phyloP scores from a whole-genome alignment of 2,113 vertebrate species.

The Phyllostomus hastatus region DNA sequence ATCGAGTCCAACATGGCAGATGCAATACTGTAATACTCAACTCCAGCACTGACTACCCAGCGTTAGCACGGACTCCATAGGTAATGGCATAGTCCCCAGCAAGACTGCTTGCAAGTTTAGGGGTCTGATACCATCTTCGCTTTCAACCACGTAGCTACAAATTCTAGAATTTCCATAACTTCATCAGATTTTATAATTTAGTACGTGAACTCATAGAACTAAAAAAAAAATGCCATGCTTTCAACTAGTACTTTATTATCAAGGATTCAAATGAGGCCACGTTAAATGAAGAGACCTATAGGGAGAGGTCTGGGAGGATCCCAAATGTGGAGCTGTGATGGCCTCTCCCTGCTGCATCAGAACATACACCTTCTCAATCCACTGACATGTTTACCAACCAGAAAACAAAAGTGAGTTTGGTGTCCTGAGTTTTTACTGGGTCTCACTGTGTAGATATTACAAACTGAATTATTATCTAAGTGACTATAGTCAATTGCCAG shows the following conservation, averaged over 20 bases:
- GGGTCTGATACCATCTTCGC: not conserved
- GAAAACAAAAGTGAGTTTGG: not conserved
- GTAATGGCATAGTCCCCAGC: not conserved
- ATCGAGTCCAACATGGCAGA: not conserved
- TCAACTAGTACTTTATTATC: not conserved
- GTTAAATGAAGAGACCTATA: not conserved
- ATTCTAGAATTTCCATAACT: not conserved
- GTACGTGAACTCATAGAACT: not conserved
- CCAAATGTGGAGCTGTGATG: not conserved
- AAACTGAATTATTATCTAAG: not conserved
- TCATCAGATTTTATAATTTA: not conserved
- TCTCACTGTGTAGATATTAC: not conserved
- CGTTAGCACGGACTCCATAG: not conserved
- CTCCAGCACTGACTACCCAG: not conserved
- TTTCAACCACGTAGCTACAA: not conserved
- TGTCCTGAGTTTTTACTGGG: not conserved
- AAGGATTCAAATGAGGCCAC: not conserved
- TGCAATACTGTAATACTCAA: not conserved
- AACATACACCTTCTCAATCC: not conserved
- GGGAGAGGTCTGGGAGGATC: not conserved
- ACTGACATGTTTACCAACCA: not conserved
- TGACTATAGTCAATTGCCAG: not conserved
- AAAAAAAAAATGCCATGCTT: not conserved
- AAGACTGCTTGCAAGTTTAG: not conserved
- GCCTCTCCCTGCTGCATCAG: not conserved